Conservation (phyloP, 2,797 vertebrate species). For the Leptatherina wallacei region DNA sequence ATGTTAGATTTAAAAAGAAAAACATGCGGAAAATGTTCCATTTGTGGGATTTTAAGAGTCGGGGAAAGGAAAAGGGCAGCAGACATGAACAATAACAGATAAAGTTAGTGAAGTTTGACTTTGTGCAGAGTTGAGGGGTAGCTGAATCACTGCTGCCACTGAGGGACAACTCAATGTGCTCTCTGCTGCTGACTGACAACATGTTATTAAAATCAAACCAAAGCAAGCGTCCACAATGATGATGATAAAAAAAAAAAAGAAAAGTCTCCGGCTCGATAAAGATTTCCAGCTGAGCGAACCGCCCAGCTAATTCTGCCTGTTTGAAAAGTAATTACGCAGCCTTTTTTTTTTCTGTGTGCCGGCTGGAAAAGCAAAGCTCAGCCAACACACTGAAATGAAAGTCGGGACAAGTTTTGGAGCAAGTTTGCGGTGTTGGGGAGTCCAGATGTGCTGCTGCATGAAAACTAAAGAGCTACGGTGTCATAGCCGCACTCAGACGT, state of each 20-base stretch:
- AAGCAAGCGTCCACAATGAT: constrained; percentile 11
- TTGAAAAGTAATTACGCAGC: constrained; percentile 46
- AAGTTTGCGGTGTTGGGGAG: background rate
- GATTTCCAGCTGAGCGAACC: constrained; percentile 41
- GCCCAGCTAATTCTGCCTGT: constrained; percentile 7
- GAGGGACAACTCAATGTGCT: constrained; percentile 34
- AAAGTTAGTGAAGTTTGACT: constrained; percentile 23
- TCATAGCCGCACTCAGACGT: background rate
- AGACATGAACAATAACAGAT: constrained; percentile 8
- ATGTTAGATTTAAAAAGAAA: background rate
- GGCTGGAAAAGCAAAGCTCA: constrained; percentile 21
- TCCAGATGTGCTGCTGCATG: background rate
- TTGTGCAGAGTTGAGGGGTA: background rate
- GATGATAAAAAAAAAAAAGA: background rate
- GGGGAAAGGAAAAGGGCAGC: background rate
- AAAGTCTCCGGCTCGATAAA: constrained; percentile 1
- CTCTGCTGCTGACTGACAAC: constrained; percentile 53
- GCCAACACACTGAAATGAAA: background rate
- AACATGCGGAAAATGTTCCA: background rate
- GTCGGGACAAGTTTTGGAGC: constrained; percentile 11
- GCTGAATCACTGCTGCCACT: constrained; percentile 30
- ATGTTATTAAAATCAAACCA: constrained; percentile 62
- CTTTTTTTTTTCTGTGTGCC: constrained; percentile 1
- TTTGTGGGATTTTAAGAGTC: background rate
- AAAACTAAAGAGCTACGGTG: background rate